phyloP scores from a whole-genome alignment of 2,113 vertebrate genomes.

The Gavia stellata region DNA sequence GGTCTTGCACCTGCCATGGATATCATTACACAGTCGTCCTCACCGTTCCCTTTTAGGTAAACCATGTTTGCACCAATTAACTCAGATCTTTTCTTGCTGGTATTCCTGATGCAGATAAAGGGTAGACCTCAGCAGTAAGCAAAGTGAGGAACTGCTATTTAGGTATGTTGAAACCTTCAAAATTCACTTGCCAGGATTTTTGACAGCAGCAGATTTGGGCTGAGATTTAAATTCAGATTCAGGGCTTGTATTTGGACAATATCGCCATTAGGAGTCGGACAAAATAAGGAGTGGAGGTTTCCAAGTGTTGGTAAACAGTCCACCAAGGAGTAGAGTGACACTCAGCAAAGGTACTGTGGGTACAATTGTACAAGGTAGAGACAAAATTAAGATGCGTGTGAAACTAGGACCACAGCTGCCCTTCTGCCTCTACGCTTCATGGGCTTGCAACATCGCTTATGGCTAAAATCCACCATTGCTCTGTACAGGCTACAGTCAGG shows the following conservation, averaged over 20 bases:
- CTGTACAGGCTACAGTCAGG: neutral
- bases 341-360: neutral
- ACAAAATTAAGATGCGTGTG: neutral
- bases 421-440: neutral
- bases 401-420: neutral
- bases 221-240: neutral
- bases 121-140: neutral
- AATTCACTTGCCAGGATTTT: neutral
- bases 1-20: accelerated
- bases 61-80: neutral
- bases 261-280: neutral
- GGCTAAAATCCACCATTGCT: neutral
- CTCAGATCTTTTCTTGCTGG: neutral
- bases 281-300: neutral
- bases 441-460: neutral
- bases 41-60: neutral
- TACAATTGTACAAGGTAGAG: neutral
- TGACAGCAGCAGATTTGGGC: neutral
- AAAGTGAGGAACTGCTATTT: neutral
- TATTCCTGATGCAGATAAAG: neutral
- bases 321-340: neutral
- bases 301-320: neutral
- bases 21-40: neutral
- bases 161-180: neutral
- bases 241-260: neutral